A percentile compares a stretch with the other conserved stretches of the same genome.
phyloP scores from a whole-genome alignment of 1,140 invertebrate species.

The Anastatus disparis region DNA sequence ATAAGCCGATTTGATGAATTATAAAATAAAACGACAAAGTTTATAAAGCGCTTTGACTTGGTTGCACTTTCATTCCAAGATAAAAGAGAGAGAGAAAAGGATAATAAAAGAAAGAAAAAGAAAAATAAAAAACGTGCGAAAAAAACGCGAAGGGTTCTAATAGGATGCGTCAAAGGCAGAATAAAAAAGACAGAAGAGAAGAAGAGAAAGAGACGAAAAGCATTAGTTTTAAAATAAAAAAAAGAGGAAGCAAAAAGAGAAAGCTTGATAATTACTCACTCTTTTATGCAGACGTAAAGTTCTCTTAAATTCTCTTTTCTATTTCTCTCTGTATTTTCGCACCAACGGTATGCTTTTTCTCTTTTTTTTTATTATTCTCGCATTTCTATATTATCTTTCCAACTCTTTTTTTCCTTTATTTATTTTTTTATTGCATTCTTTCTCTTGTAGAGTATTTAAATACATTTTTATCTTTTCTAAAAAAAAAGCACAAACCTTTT shows the following conservation, averaged over 20 bases:
- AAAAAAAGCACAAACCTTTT: not conserved
- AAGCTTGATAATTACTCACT: slow-evolving; percentile 9
- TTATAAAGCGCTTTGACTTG: too few relatives aligned
- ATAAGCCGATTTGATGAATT: too few relatives aligned
- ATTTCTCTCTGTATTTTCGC: not conserved
- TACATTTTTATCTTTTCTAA: not conserved
- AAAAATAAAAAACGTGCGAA: not conserved
- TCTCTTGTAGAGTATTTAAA: not conserved
- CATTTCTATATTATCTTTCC: not conserved
- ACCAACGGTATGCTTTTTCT: not conserved
- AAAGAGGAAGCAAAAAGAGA: not conserved
- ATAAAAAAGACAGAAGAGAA: not conserved
- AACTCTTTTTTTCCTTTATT: not conserved
- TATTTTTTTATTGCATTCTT: not conserved
- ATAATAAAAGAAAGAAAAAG: not conserved
- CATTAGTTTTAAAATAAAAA: too few relatives aligned
- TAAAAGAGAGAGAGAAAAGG: not conserved
- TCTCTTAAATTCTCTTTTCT: not conserved
- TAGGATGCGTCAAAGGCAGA: too few relatives aligned
- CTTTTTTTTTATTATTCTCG: too few relatives aligned
- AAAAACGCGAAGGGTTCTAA: not conserved
- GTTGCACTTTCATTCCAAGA: too few relatives aligned
- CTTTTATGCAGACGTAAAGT: not conserved
- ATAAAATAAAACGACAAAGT: too few relatives aligned
- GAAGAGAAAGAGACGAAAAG: too few relatives aligned